Evolutionary conservation across 2,888 invertebrate genomes (phyloP).

Genomic region (Mechanitis messenoides): DNA sequence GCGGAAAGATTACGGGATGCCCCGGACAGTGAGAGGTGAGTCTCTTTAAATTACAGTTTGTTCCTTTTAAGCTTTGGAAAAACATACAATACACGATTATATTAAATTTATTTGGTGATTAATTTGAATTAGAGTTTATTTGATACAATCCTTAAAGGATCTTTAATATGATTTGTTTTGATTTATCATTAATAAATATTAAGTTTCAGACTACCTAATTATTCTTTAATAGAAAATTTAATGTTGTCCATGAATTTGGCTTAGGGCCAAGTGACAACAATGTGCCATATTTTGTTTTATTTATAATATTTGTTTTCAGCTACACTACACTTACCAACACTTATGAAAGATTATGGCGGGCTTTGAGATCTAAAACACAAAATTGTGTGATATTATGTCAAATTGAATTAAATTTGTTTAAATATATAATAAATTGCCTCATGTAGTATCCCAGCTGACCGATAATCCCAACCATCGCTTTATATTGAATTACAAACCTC

Average conservation of each 20-base stretch:
- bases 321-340: slow-evolving; percentile 26
- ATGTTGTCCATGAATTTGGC: too few relatives aligned
- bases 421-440: too few relatives aligned
- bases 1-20: slow-evolving; percentile 84
- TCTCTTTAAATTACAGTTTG: background rate
- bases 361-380: slow-evolving; percentile 28
- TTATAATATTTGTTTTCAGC: slow-evolving; percentile 29
- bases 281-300: slow-evolving; percentile 12
- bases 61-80: background rate
- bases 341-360: slow-evolving; percentile 32
- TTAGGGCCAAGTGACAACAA: too few relatives aligned
- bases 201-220: too few relatives aligned
- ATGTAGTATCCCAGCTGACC: too few relatives aligned
- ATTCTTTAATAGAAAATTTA: too few relatives aligned
- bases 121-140: background rate
- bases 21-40: slow-evolving; percentile 93
- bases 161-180: too few relatives aligned
- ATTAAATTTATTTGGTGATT: background rate
- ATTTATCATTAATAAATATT: too few relatives aligned
- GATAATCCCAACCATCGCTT: too few relatives aligned
- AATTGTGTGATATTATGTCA: background rate
- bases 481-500: background rate
- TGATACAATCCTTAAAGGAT: background rate
- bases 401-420: too few relatives aligned
- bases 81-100: slow-evolving; percentile 1